These are phyloP conservation scores for Heliconius sara DNA, from an alignment of 2,888 invertebrate species.

Conservation along the genomic window DNA sequence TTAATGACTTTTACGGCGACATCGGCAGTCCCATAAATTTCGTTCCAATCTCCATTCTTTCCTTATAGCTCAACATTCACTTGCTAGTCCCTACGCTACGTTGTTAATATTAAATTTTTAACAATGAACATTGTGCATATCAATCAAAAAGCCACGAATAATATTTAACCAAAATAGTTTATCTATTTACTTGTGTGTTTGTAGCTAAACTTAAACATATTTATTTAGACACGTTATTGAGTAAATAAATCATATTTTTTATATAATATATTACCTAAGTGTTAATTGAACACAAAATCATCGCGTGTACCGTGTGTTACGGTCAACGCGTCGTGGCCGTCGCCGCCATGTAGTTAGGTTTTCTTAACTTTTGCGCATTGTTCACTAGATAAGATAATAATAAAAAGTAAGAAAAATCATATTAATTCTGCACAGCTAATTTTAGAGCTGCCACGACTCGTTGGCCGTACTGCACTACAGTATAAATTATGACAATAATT, in stretches of 20 bases:
- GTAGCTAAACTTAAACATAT: not conserved
- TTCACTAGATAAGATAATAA: too few species aligned
- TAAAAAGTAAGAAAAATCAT: too few species aligned
- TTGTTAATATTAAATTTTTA: not conserved
- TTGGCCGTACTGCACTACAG: too few species aligned
- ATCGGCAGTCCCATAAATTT: constrained; percentile 9
- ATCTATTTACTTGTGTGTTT: not conserved
- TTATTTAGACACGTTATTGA: not conserved
- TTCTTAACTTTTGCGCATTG: too few species aligned
- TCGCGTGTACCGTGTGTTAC: not conserved
- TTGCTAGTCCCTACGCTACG: not conserved
- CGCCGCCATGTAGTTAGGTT: too few species aligned
- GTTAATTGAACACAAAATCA: not conserved
- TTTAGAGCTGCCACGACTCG: too few species aligned
- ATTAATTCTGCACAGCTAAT: too few species aligned
- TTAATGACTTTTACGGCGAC: constrained; percentile 13
- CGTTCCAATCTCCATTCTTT: constrained; percentile 10
- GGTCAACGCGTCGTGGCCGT: too few species aligned
- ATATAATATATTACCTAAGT: not conserved
- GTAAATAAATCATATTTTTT: not conserved
- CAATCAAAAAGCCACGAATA: not conserved
- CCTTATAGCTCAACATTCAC: constrained; percentile 23
- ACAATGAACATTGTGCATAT: not conserved
- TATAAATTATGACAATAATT: too few species aligned
- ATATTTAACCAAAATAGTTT: not conserved